Evolutionary conservation across 2,113 vertebrate species (phyloP).

Genomic region (Acanthochromis polyacanthus): DNA sequence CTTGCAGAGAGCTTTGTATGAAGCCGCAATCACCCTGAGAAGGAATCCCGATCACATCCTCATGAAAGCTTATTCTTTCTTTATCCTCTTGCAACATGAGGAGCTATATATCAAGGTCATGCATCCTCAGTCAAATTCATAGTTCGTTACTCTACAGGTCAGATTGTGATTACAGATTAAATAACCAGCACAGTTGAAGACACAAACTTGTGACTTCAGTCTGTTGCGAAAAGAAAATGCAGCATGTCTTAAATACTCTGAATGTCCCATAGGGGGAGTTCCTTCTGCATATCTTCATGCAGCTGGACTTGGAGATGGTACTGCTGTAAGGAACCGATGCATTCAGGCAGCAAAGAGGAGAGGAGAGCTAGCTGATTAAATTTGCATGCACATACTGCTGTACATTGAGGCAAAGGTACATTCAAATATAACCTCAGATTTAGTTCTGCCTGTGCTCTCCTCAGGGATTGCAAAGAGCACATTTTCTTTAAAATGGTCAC

Average conservation of each 20-base stretch:
- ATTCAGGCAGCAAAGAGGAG: slow-evolving; percentile 54
- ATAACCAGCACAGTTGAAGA: background rate
- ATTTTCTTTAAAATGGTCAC: background rate
- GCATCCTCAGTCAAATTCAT: background rate
- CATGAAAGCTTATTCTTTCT: slow-evolving; percentile 4
- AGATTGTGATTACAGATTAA: background rate
- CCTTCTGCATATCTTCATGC: slow-evolving; percentile 26
- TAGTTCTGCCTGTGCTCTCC: slow-evolving; percentile 10
- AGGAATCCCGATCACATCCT: slow-evolving; percentile 7
- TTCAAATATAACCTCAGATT: slow-evolving; percentile 60
- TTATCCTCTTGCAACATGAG: slow-evolving; percentile 1
- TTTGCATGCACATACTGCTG: slow-evolving; percentile 66
- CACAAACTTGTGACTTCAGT: background rate
- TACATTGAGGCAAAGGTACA: slow-evolving; percentile 54
- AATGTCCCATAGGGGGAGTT: slow-evolving; percentile 52
- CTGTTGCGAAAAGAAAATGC: slow-evolving; percentile 4
- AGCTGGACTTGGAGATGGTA: slow-evolving; percentile 26
- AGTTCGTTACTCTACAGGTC: background rate
- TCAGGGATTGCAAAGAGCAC: background rate
- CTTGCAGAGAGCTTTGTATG: slow-evolving; percentile 2
- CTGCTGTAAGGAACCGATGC: slow-evolving; percentile 42
- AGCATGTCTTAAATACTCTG: slow-evolving; percentile 21
- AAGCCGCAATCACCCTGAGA: slow-evolving; percentile 4
- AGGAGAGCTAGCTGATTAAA: slow-evolving; percentile 63
- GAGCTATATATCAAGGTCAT: slow-evolving; percentile 24